phyloP scores from a whole-genome alignment of 2,797 vertebrate genomes.

The Falco berigora region DNA sequence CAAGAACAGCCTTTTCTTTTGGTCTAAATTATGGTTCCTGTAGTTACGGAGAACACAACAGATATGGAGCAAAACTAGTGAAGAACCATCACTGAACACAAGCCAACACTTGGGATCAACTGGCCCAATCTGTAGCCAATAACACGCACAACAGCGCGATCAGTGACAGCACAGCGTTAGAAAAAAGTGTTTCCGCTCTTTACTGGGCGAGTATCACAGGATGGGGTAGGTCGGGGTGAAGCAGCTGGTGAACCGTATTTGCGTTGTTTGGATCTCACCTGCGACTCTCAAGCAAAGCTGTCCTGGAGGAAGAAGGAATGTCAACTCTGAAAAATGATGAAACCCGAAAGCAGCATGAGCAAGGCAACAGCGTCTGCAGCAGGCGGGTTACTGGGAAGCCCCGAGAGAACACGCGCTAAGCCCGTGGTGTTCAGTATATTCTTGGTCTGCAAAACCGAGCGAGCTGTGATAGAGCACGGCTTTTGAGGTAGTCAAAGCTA shows the following conservation, averaged over 20 bases:
- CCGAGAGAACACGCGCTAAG: accelerated
- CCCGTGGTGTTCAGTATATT: too few species aligned
- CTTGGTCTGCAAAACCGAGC: background rate
- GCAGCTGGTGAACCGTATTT: too few species aligned
- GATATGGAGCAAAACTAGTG: background rate
- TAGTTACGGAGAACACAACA: background rate
- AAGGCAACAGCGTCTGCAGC: background rate
- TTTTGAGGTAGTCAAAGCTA: background rate
- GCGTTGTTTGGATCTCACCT: background rate
- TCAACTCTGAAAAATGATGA: background rate
- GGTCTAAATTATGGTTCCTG: background rate
- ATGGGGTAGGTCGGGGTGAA: too few species aligned
- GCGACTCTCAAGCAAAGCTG: background rate
- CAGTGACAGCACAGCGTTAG: too few species aligned
- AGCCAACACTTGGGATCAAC: background rate
- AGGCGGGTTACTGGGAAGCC: background rate
- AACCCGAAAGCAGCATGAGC: background rate
- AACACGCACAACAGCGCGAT: background rate
- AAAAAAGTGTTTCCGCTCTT: background rate
- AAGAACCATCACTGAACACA: background rate
- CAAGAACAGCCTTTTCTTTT: background rate
- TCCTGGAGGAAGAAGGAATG: background rate
- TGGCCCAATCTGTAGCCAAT: background rate
- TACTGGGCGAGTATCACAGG: accelerated
- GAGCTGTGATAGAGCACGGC: background rate